Evolutionary conservation across 2,888 invertebrate species (phyloP).

Genomic region (Noctua janthe): DNA sequence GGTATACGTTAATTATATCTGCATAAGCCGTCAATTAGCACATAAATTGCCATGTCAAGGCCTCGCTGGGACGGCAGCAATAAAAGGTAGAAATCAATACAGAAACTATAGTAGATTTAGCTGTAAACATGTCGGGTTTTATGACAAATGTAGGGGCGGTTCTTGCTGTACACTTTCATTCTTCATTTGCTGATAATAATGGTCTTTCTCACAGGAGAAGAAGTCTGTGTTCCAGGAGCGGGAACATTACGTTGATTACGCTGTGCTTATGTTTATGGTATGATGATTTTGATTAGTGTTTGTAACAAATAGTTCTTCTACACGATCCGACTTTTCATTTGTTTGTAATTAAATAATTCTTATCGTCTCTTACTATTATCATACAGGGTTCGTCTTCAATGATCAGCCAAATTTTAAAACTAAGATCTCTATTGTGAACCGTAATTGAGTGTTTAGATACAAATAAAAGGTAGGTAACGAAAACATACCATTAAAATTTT

Average conservation of each 20-base stretch:
- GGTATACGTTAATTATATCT: slow-evolving; percentile 45
- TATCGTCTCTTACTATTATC: no score
- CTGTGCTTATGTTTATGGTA: no score
- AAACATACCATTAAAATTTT: no score
- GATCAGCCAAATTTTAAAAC: no score
- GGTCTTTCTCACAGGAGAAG: neutral
- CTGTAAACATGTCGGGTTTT: slow-evolving; percentile 10
- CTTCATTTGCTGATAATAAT: neutral
- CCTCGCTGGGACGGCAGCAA: slow-evolving; percentile 37
- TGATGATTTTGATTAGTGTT: no score
- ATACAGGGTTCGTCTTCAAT: no score
- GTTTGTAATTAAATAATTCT: no score
- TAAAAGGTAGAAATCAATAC: slow-evolving; percentile 64
- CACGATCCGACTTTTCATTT: no score
- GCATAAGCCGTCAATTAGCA: slow-evolving; percentile 56
- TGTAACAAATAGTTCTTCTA: no score
- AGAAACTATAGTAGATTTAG: slow-evolving; percentile 17
- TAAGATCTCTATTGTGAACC: no score
- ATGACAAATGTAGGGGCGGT: slow-evolving; percentile 2
- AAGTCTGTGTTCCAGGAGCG: neutral
- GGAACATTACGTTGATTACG: neutral
- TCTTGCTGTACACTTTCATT: neutral
- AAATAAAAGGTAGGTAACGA: no score
- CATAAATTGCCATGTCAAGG: slow-evolving; percentile 56
- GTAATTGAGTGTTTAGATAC: no score